Evolutionary conservation across 2,888 invertebrate genomes (phyloP), one percentile per base, ranked within the genome.

Genomic region (Torymus texanus): DNA sequence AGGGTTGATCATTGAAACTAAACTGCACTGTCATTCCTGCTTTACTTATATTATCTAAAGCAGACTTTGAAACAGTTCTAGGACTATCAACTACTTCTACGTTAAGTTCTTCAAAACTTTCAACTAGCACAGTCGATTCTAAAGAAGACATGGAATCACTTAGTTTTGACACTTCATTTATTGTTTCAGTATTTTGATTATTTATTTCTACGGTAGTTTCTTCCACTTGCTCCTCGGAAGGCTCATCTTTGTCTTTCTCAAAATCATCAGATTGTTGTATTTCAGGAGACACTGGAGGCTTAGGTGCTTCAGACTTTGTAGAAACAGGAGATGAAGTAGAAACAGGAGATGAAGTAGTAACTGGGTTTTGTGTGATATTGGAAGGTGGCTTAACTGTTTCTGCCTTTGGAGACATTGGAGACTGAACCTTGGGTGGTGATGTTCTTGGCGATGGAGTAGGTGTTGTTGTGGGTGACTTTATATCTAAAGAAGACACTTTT

Each of bases 21-120:
- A 92, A 95, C 81, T 94, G 93, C 84, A 94, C 91, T 18, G 93
- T 92, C 75, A 92, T 92, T n/a, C 94, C 94, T 78, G 94, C 94
- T 88, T 93, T 93, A 53, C 94, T 92, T 85, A 95, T 94, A 84
- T 94, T 93, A 87, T 94, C 94, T 71, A 94, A 89, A 12, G 94
- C 93, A n/a, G 91, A 90, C 84, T 92, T 92, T 11, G 94, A 92
- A 85, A 93, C 92, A 61, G 86, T 88, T 82, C 91, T 92, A 65
- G 90, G 87, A 65, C 88, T 89, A 41, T 90, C 89, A 8, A 85
- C 84, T 50, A 79, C 81, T 73, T 87, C 86, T 59, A 82, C 77
- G n/a, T n/a, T n/a, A 53, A 79, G 80, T 53, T 85, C 77, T 70
- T 84, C 82, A 80, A 78, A 68, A 82, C 83, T 80, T 80, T 68